Evolutionary conservation across 2,888 invertebrate species (phyloP), one percentile per base, ranked within the genome.

Genomic region (Lithophane leautieri): DNA sequence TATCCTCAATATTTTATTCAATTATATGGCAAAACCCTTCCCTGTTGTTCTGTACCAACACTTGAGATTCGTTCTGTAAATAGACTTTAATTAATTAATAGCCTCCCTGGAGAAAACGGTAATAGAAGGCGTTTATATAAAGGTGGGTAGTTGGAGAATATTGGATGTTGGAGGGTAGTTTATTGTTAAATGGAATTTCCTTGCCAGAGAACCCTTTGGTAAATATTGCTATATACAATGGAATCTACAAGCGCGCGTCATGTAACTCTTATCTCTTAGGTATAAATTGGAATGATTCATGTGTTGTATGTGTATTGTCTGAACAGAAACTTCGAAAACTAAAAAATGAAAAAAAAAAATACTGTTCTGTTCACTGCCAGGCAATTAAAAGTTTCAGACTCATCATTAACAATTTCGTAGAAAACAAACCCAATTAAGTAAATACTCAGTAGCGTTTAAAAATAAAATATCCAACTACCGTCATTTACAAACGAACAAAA

Each of bases 1-100:
- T 88, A 89, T 90, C 91, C 91, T 85, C 92, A 88, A 93, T 94
- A 93, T 93, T 93, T 93, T 94, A 94, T 94, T 94, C 94, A 94
- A 94, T 94, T 94, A 94, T 92, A 94, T 93, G 91, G 92, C 91
- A 91, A 94, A 93, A 91, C 88, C 85, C 81, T 89, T 89, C 88
- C 89, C 87, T 86, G 85, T 84, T 89, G 86, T 89, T 86, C 83
- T 79, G 47, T 76, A 78, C 63, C 63, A 78, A 67, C 74, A 73
- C 63, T 70, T 22, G 66, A 75, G 77, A 82, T 79, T 85, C 74
- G 72, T 67, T 80, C 47, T 25, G 69, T 71, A 78, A 82, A 85
- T 85, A 77, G 60, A 71, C 62, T 71, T 76, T 79, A 83, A 83
- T 85, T 84, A 85, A 79, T 83, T 72, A 73, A 78, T 84, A 73